Evolutionary conservation across 37 sponge, comb jelly and placozoan genomes (phyloP).

Genomic region (Mnemiopsis leidyi): DNA sequence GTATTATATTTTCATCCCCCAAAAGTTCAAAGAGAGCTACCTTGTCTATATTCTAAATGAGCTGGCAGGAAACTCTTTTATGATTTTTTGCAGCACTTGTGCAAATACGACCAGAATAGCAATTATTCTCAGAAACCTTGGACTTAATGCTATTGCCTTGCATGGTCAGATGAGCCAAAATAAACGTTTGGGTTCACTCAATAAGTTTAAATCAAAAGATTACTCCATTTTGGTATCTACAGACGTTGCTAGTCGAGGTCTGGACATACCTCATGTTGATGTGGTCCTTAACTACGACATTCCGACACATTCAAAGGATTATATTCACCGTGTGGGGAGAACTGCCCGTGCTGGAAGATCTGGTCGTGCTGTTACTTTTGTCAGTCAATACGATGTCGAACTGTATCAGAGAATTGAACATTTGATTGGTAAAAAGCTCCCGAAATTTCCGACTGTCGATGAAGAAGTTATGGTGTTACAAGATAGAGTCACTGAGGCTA

Average conservation of each 20-base stretch:
- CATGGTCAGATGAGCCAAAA: constrained; percentile 91
- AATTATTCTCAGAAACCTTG: constrained; percentile 85
- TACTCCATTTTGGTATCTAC: constrained; percentile 90
- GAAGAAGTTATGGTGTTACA: constrained; percentile 89
- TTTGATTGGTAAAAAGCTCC: constrained; percentile 92
- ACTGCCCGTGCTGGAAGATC: constrained; percentile 95
- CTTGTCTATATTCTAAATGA: constrained; percentile 95
- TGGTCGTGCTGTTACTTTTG: constrained; percentile 91
- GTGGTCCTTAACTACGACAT: constrained; percentile 97
- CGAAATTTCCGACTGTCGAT: constrained; percentile 84
- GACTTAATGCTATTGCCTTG: constrained; percentile 89
- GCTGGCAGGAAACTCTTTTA: constrained; percentile 95
- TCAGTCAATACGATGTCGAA: constrained; percentile 99
- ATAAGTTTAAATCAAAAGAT: constrained; percentile 89
- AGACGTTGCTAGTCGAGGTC: constrained; percentile 97
- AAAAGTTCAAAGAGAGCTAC: constrained; percentile 96
- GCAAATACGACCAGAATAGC: constrained; percentile 84
- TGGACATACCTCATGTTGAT: constrained; percentile 99
- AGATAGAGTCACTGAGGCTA: constrained; percentile 94
- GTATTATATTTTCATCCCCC: constrained; percentile 92
- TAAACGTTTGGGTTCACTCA: constrained; percentile 93
- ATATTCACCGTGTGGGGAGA: constrained; percentile 97
- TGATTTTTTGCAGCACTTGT: constrained; percentile 99
- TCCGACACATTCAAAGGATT: constrained; percentile 98
- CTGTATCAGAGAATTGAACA: constrained; percentile 92